Conservation (phyloP, 2,888 invertebrate species). For the Parochlus steinenii region DNA sequence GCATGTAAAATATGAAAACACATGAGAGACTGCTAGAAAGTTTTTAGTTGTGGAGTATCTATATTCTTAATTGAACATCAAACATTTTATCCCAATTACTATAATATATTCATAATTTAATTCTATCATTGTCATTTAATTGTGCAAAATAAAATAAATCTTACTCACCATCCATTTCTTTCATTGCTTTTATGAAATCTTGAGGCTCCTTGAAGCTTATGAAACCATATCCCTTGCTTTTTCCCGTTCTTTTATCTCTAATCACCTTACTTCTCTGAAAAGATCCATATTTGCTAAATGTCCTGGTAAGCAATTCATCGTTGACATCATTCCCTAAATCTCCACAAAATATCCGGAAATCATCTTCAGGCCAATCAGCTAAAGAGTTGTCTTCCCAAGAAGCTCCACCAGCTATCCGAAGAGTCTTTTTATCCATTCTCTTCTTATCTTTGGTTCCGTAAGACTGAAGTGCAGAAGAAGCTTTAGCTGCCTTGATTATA, state of each 20-base stretch:
- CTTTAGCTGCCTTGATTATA: constrained; percentile 44
- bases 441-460: constrained; percentile 37
- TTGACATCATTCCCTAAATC: constrained; percentile 98
- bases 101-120: too few species aligned
- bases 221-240: constrained; percentile 98
- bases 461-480: constrained; percentile 38
- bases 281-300: constrained; percentile 86
- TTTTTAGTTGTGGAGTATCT: too few species aligned
- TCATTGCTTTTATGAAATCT: constrained; percentile 96
- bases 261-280: constrained; percentile 92
- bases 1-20: too few species aligned
- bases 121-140: too few species aligned
- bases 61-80: too few species aligned
- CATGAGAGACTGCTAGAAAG: too few species aligned
- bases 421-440: constrained; percentile 35
- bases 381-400: constrained; percentile 93
- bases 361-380: constrained; percentile 94
- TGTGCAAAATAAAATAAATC: constrained; percentile 10
- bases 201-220: constrained; percentile 95
- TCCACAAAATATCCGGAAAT: constrained; percentile 98
- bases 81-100: too few species aligned
- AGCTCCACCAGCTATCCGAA: constrained; percentile 83
- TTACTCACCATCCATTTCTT: constrained; percentile 92
- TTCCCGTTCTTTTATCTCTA: constrained; percentile 90
- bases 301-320: constrained; percentile 89